Percentiles rank a stretch among this genome's conserved stretches.
phyloP scores from a whole-genome alignment of 2,113 vertebrate species.

The Garra rufa region DNA sequence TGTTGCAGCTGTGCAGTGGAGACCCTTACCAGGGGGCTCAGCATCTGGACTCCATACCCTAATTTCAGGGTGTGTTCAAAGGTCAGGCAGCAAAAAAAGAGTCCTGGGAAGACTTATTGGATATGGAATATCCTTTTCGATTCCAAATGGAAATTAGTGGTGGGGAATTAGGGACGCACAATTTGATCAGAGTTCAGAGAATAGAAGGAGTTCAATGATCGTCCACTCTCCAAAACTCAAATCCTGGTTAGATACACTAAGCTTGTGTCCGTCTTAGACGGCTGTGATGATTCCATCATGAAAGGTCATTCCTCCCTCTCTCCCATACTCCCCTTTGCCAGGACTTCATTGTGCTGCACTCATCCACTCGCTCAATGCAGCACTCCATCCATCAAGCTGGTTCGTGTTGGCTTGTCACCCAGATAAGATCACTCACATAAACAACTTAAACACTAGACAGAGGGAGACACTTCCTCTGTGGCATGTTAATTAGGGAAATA shows the following conservation, averaged over 20 bases:
- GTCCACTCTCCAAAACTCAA: neutral
- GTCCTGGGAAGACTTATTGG: constrained; percentile 40
- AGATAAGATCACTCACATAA: constrained; percentile 56
- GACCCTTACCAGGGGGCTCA: constrained; percentile 39
- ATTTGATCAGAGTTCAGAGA: neutral
- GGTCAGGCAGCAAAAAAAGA: constrained; percentile 57
- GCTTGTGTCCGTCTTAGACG: neutral
- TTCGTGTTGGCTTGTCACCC: constrained; percentile 57
- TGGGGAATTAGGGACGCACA: neutral
- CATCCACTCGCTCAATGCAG: constrained; percentile 51
- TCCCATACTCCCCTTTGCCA: constrained; percentile 57
- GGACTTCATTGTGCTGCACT: constrained; percentile 41
- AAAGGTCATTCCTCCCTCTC: constrained; percentile 39
- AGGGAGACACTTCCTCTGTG: neutral
- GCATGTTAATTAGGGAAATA: constrained; percentile 28
- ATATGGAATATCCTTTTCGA: constrained; percentile 52
- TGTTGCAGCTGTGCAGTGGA: constrained; percentile 59
- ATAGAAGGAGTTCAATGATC: neutral
- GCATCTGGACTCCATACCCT: constrained; percentile 60
- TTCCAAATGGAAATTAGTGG: constrained; percentile 21
- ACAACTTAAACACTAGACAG: constrained; percentile 50
- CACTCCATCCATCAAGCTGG: constrained; percentile 56
- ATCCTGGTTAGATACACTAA: neutral
- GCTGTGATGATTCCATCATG: constrained; percentile 2
- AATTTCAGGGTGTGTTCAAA: constrained; percentile 45